Conservation (phyloP, 2,113 vertebrate species). For the Grammomys surdaster region DNA sequence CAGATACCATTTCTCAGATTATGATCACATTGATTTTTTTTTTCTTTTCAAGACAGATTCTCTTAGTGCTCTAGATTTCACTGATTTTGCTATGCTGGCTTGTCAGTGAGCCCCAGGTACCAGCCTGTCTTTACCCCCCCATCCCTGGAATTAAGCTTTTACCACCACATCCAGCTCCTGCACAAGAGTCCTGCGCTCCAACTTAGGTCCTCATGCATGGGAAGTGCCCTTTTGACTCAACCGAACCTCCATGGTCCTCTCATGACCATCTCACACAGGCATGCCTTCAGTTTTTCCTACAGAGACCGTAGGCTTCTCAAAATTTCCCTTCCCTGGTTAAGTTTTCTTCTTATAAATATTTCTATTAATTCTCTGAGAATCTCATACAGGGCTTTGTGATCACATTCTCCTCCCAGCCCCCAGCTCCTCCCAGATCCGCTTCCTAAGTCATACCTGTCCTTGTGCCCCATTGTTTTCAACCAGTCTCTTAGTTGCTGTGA, state of each 20-base stretch:
- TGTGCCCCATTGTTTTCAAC: too few relatives aligned
- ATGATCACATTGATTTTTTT: neutral
- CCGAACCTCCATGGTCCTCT: too few relatives aligned
- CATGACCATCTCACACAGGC: neutral
- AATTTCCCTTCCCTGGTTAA: neutral
- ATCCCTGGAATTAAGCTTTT: neutral
- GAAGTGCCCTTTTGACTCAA: neutral
- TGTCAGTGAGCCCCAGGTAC: neutral
- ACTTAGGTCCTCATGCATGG: neutral
- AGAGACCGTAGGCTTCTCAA: neutral
- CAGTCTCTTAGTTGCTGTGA: neutral
- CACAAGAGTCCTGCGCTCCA: neutral
- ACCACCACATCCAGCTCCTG: too few relatives aligned
- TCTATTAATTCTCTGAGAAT: neutral
- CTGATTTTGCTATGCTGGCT: neutral
- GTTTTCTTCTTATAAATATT: neutral
- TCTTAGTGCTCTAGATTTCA: neutral
- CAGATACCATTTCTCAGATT: neutral
- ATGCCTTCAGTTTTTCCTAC: rapidly evolving
- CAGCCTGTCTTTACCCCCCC: neutral
- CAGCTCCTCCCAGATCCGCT: neutral
- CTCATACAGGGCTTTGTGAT: neutral
- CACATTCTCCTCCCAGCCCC: too few relatives aligned
- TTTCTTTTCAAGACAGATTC: neutral
- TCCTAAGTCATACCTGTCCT: neutral